phyloP scores from a whole-genome alignment of 2,797 vertebrate genomes.

The Valencia hispanica region DNA sequence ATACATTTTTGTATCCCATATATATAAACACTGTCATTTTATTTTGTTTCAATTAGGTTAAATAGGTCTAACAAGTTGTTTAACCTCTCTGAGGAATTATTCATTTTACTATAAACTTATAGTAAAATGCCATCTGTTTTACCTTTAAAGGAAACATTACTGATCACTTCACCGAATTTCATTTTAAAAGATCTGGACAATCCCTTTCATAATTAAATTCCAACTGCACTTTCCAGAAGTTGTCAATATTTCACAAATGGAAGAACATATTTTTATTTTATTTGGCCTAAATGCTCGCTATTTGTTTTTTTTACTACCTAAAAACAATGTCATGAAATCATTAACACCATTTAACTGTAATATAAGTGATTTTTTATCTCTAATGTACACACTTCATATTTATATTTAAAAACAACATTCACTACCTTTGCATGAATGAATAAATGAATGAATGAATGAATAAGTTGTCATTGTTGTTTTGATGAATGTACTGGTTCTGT shows the following conservation, averaged over 20 bases:
- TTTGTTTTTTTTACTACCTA: too few species aligned
- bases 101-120: not conserved
- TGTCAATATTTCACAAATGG: too few species aligned
- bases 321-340: not conserved
- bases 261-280: too few species aligned
- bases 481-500: not conserved
- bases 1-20: too few species aligned
- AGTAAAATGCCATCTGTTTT: not conserved
- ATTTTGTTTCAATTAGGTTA: too few species aligned
- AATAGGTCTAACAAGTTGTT: not conserved
- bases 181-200: not conserved
- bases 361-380: too few species aligned
- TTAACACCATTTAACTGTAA: not conserved
- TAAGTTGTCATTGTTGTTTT: not conserved
- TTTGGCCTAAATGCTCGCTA: too few species aligned
- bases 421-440: not conserved
- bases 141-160: not conserved
- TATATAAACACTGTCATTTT: too few species aligned
- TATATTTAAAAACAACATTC: too few species aligned
- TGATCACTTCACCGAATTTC: not conserved
- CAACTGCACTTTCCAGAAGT: too few species aligned
- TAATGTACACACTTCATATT: too few species aligned
- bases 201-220: too few species aligned
- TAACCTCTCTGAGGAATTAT: not conserved
- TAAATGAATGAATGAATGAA: slow-evolving; percentile 2